Conservation (phyloP, 2,888 invertebrate species). For the Drosophila trichaetosa region DNA sequence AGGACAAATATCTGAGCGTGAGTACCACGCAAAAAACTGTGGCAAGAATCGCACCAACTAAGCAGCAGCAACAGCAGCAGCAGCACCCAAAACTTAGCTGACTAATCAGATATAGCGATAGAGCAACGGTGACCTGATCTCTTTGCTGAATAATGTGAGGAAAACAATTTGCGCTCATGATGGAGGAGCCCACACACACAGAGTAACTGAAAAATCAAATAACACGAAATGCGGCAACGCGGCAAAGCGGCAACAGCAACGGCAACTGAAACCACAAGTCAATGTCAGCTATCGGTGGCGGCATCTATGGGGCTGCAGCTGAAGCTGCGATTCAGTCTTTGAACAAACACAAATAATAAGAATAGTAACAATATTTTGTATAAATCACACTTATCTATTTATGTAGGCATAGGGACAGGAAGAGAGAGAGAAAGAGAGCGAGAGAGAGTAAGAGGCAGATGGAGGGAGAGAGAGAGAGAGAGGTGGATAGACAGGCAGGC, state of each 20-base stretch:
- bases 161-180: conserved; percentile 65
- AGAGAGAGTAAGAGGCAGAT: not conserved
- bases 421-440: not conserved
- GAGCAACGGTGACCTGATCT: conserved; percentile 33
- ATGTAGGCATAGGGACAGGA: not conserved
- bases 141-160: conserved; percentile 61
- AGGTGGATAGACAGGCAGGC: not conserved
- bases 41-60: conserved; percentile 72
- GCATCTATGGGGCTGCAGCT: conserved; percentile 56
- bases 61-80: conserved; percentile 27
- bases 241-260: conserved; percentile 62
- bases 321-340: conserved; percentile 29
- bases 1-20: conserved; percentile 63
- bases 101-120: conserved; percentile 62
- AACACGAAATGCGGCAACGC: conserved; percentile 48
- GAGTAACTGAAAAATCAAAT: conserved; percentile 37
- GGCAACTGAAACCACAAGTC: conserved; percentile 81
- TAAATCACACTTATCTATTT: conserved; percentile 36
- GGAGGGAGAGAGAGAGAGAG: not conserved
- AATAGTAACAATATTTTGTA: conserved; percentile 20
- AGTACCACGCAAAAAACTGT: conserved; percentile 69
- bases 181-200: conserved; percentile 81
- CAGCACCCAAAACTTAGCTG: conserved; percentile 42
- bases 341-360: not conserved
- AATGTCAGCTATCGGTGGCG: conserved; percentile 79